Percentiles rank a stretch among this genome's conserved stretches.
Evolutionary conservation across 1,140 invertebrate species (phyloP).

Genomic region (Nephotettix cincticeps): DNA sequence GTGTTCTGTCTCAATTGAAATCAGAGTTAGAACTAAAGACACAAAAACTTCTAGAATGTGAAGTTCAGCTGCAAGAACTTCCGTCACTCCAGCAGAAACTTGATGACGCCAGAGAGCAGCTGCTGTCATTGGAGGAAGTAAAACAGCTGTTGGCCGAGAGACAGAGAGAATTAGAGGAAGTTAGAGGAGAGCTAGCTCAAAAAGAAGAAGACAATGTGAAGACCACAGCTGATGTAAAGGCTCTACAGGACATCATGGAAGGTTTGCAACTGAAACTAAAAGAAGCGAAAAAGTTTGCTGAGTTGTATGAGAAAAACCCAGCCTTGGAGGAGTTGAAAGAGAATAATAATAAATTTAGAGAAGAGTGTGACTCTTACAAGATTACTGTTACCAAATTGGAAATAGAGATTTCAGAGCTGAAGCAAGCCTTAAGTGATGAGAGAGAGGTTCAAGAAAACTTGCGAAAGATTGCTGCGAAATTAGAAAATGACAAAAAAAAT

Average conservation of each 20-base stretch:
- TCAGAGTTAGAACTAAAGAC: slow-evolving; percentile 48
- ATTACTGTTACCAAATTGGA: slow-evolving; percentile 23
- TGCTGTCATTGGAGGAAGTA: slow-evolving; percentile 52
- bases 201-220: slow-evolving; percentile 54
- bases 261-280: slow-evolving; percentile 34
- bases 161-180: slow-evolving; percentile 55
- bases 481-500: slow-evolving; percentile 38
- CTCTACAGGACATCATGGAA: slow-evolving; percentile 30
- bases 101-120: slow-evolving; percentile 54
- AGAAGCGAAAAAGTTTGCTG: slow-evolving; percentile 31
- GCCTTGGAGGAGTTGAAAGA: slow-evolving; percentile 32
- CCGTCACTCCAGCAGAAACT: slow-evolving; percentile 57
- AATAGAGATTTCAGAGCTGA: slow-evolving; percentile 16
- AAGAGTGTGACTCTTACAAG: slow-evolving; percentile 19
- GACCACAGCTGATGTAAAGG: slow-evolving; percentile 30
- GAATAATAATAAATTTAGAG: slow-evolving; percentile 30
- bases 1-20: neutral
- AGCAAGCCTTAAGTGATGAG: slow-evolving; percentile 9
- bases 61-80: slow-evolving; percentile 55
- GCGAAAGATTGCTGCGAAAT: slow-evolving; percentile 14
- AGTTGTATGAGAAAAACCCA: slow-evolving; percentile 21
- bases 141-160: slow-evolving; percentile 50
- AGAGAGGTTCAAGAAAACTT: slow-evolving; percentile 1
- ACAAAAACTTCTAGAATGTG: slow-evolving; percentile 51
- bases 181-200: slow-evolving; percentile 56